Evolutionary conservation across 1,140 invertebrate species (phyloP), one percentile per base, ranked within the genome.

Genomic region (Pristionchus pacificus): DNA sequence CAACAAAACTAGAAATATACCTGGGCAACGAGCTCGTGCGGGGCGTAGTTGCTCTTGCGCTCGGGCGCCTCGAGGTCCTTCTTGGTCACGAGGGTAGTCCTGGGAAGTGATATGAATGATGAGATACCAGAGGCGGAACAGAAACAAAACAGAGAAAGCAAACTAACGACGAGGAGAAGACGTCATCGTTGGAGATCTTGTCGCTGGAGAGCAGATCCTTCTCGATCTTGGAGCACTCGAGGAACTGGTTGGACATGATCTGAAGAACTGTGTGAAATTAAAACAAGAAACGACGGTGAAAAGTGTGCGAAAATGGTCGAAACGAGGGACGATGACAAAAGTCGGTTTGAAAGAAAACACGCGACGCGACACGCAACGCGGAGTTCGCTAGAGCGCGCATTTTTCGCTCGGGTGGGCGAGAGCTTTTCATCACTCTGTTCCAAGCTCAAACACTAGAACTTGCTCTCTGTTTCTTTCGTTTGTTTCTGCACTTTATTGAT

Each of bases 21-120:
- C n/a, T 72, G 63, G 1, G 70, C 38, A 25, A 72, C 49, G 49
- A 72, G 64, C 58, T 72, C 70, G 64, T 72, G 70, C 15, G 70
- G 38, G 30, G 58, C 70, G 19, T 58, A 33, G 24, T 65, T 72
- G 49, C 66, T 72, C 19, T 19, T 19, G 6, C 38, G 6, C 38
- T 49, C 6, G 6, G 38, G 38, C 19, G 38, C 38, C 19, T 49
- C 38, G 19, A 49, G 38, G 19, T 49, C 38, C 19, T 49, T 49
- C 38, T 49, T 49, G 6, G 6, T 19, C 6, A 49, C 38, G 6
- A 49, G n/a, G n/a, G n/a, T n/a, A n/a, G n/a, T n/a, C n/a, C n/a
- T n/a, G n/a, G n/a, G n/a, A n/a, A n/a, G n/a, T n/a, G n/a, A n/a
- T n/a, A n/a, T n/a, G n/a, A n/a, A n/a, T n/a, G n/a, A n/a, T n/a